Evolutionary conservation across 2,888 invertebrate genomes (phyloP), one percentile per base, ranked within the genome.

Genomic region (Aphidoletes aphidimyza): DNA sequence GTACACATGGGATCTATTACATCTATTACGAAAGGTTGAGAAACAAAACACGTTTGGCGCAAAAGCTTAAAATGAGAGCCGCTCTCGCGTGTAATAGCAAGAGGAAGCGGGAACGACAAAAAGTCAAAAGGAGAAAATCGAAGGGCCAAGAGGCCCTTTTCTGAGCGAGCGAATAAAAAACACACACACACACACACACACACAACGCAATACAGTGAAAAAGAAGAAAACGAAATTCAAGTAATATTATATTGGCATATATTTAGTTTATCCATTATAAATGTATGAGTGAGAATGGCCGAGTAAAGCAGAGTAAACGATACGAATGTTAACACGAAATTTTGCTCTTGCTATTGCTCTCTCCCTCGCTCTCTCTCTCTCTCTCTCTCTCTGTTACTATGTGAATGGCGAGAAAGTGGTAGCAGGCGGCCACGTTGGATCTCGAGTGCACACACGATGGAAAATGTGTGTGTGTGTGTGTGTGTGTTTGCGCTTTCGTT

Each of bases 1-100:
- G 69, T 69, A 69, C 69, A 69, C 69, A 30, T 69, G 69, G 69
- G 69, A 69, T 69, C 69, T 69, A 69, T 69, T 34, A 69, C 69
- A 69, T 69, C 69, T 69, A 69, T 69, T 69, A 26, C 69, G 69
- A 69, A 69, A 69, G 34, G n/a, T 14, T 30, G 69, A 69, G 17
- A 30, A 26, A 69, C 69, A 69, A 26, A 69, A 69, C 69, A 69
- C 69, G 34, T 69, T 69, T 69, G 69, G 30, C 69, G 69, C 69
- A 69, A 30, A 69, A n/a, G n/a, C n/a, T n/a, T n/a, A n/a, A n/a
- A n/a, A n/a, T n/a, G n/a, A n/a, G n/a, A n/a, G n/a, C n/a, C n/a
- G n/a, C n/a, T n/a, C n/a, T n/a, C n/a, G n/a, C n/a, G n/a, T n/a
- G n/a, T n/a, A n/a, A n/a, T n/a, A n/a, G n/a, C n/a, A n/a, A n/a